A percentile compares a stretch with the other conserved stretches of the same genome.
Evolutionary conservation across 2,888 invertebrate species (phyloP).

Genomic region (Athalia rosae): DNA sequence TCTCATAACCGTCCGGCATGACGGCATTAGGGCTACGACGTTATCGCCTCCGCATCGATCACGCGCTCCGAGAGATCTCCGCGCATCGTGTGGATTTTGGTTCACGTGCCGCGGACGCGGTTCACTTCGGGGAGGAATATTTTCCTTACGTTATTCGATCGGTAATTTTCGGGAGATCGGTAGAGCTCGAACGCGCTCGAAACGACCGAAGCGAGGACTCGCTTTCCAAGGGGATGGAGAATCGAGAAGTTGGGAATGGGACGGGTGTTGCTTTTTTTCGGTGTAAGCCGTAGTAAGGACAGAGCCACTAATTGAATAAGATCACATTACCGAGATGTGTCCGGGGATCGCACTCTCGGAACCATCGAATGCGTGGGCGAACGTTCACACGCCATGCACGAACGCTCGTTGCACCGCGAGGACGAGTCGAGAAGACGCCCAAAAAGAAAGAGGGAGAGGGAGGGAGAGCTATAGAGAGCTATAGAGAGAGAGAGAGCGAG

Average conservation of each 20-base stretch:
- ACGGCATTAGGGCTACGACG: slow-evolving; percentile 26
- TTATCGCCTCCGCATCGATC: slow-evolving; percentile 42
- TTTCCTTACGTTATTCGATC: no score
- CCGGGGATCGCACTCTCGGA: slow-evolving; percentile 43
- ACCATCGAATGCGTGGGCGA: slow-evolving; percentile 43
- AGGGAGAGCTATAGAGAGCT: slow-evolving; percentile 16
- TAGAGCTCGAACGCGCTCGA: not conserved
- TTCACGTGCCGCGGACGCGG: no score
- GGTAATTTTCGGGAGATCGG: no score
- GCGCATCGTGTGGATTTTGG: not conserved
- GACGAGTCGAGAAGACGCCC: slow-evolving; percentile 2
- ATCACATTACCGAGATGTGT: slow-evolving; percentile 48
- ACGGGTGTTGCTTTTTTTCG: not conserved
- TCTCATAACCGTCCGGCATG: slow-evolving; percentile 58
- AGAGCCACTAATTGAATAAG: slow-evolving; percentile 50
- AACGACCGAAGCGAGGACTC: not conserved
- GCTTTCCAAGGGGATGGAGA: not conserved
- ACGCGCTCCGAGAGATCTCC: not conserved
- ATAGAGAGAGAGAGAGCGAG: slow-evolving; percentile 5
- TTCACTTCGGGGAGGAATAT: no score
- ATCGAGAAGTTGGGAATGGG: not conserved
- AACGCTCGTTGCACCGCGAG: not conserved
- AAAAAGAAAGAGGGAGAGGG: not conserved
- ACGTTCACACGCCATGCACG: slow-evolving; percentile 45
- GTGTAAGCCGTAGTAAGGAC: slow-evolving; percentile 23